phyloP scores from a whole-genome alignment of 2,113 vertebrate genomes.

The Muntiacus muntjak region DNA sequence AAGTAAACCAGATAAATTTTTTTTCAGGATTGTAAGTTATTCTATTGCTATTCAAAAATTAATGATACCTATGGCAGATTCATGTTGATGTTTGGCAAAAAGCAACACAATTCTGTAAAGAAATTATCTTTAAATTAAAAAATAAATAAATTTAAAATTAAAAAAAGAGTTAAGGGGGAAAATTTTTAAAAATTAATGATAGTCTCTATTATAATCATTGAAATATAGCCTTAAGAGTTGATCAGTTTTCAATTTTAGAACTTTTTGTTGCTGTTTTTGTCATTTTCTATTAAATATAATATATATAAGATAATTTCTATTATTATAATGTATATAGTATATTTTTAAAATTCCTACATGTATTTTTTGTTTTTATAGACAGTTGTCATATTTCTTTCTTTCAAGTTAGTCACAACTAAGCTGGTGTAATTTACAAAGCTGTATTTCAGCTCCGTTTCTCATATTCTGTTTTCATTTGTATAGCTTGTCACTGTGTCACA shows the following conservation, averaged over 20 bases:
- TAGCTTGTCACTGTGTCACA: background rate
- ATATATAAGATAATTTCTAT: background rate
- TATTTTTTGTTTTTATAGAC: background rate
- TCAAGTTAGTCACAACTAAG: background rate
- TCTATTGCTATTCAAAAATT: background rate
- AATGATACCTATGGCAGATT: background rate
- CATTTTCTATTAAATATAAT: background rate
- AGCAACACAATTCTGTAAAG: background rate
- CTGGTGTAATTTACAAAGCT: background rate
- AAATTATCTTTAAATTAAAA: background rate
- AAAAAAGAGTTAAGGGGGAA: background rate
- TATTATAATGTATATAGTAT: background rate
- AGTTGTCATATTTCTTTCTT: slow-evolving; percentile 13
- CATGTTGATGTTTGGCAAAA: background rate
- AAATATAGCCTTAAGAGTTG: background rate
- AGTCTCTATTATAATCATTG: background rate
- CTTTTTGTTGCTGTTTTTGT: background rate
- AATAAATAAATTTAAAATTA: background rate
- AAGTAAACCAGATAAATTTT: background rate
- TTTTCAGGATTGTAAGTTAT: background rate
- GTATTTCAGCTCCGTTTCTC: background rate
- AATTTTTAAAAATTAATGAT: background rate
- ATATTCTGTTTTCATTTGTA: background rate
- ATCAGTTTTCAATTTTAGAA: background rate
- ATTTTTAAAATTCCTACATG: background rate